Percentiles rank a stretch among this genome's conserved stretches.
Evolutionary conservation across 2,113 vertebrate species (phyloP).

Genomic region (Zootoca vivipara): DNA sequence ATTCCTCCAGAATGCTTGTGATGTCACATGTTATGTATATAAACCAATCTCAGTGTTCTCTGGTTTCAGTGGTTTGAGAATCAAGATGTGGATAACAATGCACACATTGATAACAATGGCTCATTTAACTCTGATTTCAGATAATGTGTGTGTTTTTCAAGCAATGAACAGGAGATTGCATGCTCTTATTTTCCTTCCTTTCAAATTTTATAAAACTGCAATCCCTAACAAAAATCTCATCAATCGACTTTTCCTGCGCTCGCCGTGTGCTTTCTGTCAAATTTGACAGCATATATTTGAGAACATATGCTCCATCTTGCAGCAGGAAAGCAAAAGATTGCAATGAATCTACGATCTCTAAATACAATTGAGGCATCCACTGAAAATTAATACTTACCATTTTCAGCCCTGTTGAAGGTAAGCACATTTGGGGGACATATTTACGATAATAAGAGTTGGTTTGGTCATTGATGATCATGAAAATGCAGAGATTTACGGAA

Average conservation of each 20-base stretch:
- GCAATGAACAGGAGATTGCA: background rate
- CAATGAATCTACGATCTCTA: conserved; percentile 13
- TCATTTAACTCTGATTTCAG: background rate
- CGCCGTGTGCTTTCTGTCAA: background rate
- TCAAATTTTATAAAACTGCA: background rate
- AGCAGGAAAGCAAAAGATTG: background rate
- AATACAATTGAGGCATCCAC: background rate
- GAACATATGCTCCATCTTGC: background rate
- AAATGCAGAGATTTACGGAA: conserved; percentile 35
- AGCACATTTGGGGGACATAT: background rate
- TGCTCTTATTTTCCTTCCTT: background rate
- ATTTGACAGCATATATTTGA: background rate
- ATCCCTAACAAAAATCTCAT: background rate
- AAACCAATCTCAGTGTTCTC: background rate
- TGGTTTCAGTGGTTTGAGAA: background rate
- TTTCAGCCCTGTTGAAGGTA: background rate
- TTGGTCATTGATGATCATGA: conserved; percentile 32
- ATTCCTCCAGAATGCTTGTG: background rate
- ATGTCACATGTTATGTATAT: background rate
- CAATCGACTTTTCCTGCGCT: background rate
- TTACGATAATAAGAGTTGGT: background rate
- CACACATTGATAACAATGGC: background rate
- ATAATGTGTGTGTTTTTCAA: background rate
- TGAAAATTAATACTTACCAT: background rate
- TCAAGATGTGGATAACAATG: background rate